A percentile compares a stretch with the other conserved stretches of the same genome.
These are phyloP conservation scores for Darevskia nairensis DNA, from an alignment of 2,797 vertebrate species.

Conservation along the genomic window DNA sequence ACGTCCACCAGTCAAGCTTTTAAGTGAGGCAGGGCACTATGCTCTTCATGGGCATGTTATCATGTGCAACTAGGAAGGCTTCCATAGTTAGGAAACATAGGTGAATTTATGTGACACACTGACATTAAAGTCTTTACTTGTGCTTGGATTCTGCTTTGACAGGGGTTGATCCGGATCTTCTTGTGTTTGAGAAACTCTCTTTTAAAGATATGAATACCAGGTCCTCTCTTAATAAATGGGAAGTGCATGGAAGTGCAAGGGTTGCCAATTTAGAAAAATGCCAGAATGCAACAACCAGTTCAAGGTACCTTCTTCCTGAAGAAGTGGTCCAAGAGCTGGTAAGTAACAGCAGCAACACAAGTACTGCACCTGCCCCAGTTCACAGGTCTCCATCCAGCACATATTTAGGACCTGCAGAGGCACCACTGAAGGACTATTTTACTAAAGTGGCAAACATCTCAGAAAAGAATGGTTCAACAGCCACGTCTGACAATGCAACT, in stretches of 20 bases:
- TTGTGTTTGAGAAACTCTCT: slow-evolving; percentile 88
- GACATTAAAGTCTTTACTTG: neutral
- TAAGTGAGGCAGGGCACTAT: too few species aligned
- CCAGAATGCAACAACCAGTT: slow-evolving; percentile 74
- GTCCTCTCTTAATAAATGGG: slow-evolving; percentile 45
- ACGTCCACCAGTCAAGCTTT: too few species aligned
- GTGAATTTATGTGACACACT: neutral
- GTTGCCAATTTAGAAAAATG: slow-evolving; percentile 79
- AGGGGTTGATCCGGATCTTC: slow-evolving; percentile 94
- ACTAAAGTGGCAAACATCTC: slow-evolving; percentile 42
- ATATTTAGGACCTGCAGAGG: slow-evolving; percentile 26
- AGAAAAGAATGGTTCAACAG: slow-evolving; percentile 30
- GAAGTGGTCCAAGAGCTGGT: slow-evolving; percentile 16
- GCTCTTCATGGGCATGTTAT: too few species aligned
- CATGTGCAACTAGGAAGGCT: neutral
- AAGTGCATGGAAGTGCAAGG: slow-evolving; percentile 71
- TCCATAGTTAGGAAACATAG: neutral
- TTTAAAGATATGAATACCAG: slow-evolving; percentile 49
- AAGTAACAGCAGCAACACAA: slow-evolving; percentile 6
- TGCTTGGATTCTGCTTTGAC: neutral
- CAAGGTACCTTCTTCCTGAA: slow-evolving; percentile 37
- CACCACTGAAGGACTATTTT: slow-evolving; percentile 12
- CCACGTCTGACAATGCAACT: slow-evolving; percentile 32
- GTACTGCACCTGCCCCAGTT: slow-evolving; percentile 14
- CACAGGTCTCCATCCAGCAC: neutral